Percentiles rank a stretch among this genome's conserved stretches.
Evolutionary conservation across 2,888 invertebrate genomes (phyloP).

Genomic region (Corbicula japonica): DNA sequence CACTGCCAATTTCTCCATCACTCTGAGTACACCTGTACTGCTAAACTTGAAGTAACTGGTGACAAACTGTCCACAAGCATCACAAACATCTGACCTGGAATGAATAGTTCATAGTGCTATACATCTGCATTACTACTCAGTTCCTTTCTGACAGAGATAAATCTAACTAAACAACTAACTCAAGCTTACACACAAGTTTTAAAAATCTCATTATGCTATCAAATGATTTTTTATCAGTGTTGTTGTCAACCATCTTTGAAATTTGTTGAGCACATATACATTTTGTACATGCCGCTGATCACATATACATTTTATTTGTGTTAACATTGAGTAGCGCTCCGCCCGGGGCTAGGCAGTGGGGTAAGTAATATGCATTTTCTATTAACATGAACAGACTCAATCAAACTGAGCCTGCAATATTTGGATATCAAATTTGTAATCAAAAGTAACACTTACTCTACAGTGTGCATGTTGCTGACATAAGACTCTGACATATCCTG

Average conservation of each 20-base stretch:
- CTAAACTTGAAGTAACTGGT: conserved; percentile 55
- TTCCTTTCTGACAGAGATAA: too few species aligned
- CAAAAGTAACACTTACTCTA: background rate
- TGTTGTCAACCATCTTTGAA: background rate
- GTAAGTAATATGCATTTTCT: background rate
- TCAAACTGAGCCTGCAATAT: background rate
- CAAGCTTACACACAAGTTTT: background rate
- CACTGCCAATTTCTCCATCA: conserved; percentile 66
- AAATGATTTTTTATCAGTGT: background rate
- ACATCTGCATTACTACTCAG: too few species aligned
- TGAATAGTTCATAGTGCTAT: too few species aligned
- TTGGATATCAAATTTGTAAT: background rate
- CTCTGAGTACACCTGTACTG: conserved; percentile 58
- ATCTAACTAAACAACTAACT: background rate
- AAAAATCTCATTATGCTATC: background rate
- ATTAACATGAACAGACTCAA: background rate
- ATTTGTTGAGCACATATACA: background rate
- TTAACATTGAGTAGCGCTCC: background rate
- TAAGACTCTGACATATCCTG: conserved; percentile 30
- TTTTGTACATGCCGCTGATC: too few species aligned
- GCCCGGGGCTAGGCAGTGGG: background rate
- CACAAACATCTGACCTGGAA: conserved; percentile 46
- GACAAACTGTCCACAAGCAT: conserved; percentile 46
- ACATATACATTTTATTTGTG: background rate
- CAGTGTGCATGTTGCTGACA: background rate